Percentiles rank a stretch among this genome's conserved stretches.
These are phyloP conservation scores for Quadroppia sp. DNA, from an alignment of 2,888 invertebrate species.

Conservation along the genomic window DNA sequence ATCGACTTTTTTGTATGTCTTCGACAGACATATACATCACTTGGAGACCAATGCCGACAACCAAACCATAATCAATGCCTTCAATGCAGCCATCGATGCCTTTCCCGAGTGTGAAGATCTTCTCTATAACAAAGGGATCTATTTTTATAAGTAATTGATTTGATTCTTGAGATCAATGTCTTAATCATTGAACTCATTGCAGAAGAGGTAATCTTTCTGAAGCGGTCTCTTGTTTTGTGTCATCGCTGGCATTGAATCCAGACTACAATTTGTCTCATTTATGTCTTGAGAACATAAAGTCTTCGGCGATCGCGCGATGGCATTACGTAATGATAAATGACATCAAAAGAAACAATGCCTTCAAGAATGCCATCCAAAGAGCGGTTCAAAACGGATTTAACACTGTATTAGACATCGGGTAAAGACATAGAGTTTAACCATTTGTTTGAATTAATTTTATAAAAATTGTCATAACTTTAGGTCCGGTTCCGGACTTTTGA, in stretches of 20 bases:
- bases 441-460: too few species aligned
- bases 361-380: slow-evolving; percentile 61
- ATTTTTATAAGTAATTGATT: slow-evolving; percentile 56
- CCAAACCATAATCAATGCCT: slow-evolving; percentile 44
- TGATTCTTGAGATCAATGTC: slow-evolving; percentile 6
- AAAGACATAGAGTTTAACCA: too few species aligned
- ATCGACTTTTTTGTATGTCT: slow-evolving; percentile 43
- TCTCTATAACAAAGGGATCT: slow-evolving; percentile 57
- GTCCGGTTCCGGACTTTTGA: slow-evolving; percentile 69
- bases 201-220: slow-evolving; percentile 60
- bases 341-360: slow-evolving; percentile 63
- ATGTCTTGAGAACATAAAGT: slow-evolving; percentile 65
- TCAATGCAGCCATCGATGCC: slow-evolving; percentile 53
- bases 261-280: slow-evolving; percentile 61
- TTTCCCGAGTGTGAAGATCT: slow-evolving; percentile 57
- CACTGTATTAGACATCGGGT: slow-evolving; percentile 65
- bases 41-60: slow-evolving; percentile 43
- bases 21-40: slow-evolving; percentile 43
- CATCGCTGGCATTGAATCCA: slow-evolving; percentile 57
- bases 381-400: slow-evolving; percentile 57
- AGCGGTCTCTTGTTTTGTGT: slow-evolving; percentile 60
- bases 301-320: slow-evolving; percentile 69
- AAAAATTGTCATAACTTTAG: too few species aligned
- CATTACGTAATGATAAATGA: slow-evolving; percentile 81
- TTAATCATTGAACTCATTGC: slow-evolving; percentile 43